Percentiles rank a stretch among this genome's conserved stretches.
Conservation (phyloP, 2,113 vertebrate species). For the Camelus dromedarius region DNA sequence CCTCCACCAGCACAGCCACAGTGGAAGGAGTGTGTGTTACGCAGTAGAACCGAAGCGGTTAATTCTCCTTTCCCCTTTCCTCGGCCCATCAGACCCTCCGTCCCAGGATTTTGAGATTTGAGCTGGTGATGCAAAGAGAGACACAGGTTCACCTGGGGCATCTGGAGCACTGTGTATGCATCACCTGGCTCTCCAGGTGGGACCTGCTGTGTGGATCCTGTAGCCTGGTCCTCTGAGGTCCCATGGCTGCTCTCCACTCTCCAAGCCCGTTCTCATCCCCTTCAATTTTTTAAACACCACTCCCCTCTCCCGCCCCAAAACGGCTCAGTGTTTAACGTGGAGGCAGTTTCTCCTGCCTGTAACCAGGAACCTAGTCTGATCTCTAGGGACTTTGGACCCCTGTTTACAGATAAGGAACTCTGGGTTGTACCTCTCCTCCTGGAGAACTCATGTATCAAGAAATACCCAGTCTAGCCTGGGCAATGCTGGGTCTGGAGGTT, state of each 20-base stretch:
- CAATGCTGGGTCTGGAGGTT: not conserved
- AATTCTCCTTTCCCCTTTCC: not conserved
- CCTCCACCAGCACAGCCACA: accelerated
- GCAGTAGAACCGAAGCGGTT: not conserved
- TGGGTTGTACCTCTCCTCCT: not conserved
- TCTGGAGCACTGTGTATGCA: accelerated
- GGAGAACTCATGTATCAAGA: not conserved
- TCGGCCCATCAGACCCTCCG: not conserved
- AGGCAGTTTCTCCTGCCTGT: not conserved
- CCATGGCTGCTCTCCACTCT: not conserved
- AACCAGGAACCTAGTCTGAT: not conserved
- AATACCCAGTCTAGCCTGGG: not conserved
- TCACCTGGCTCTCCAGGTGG: not conserved
- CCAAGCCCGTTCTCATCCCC: not conserved
- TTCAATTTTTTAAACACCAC: not conserved
- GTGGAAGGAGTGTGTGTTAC: not conserved
- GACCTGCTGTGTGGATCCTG: not conserved
- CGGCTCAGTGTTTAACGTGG: not conserved
- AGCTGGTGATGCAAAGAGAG: not conserved
- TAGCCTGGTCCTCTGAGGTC: not conserved
- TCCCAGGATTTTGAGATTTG: not conserved
- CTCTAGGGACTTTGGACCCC: not conserved
- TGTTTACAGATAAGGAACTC: not conserved
- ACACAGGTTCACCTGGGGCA: accelerated
- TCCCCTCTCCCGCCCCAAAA: too few species aligned